A percentile compares a stretch with the other conserved stretches of the same genome.
These are phyloP conservation scores for Notoglanidium macrostoma DNA, from an alignment of 2,797 vertebrate genomes.

Conservation along the genomic window DNA sequence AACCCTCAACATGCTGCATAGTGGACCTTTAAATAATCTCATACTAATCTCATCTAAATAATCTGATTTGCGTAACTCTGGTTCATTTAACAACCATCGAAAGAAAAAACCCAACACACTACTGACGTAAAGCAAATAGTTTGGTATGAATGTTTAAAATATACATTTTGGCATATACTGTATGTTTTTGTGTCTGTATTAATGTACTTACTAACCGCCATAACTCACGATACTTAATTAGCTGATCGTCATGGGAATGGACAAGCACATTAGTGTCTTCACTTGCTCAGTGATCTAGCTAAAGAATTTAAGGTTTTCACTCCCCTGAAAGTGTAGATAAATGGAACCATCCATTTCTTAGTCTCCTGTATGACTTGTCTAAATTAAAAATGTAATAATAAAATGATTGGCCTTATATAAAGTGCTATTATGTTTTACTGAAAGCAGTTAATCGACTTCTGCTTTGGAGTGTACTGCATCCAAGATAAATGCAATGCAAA, in stretches of 20 bases:
- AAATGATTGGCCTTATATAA: neutral
- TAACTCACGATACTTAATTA: neutral
- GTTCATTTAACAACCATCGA: neutral
- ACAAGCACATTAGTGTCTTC: neutral
- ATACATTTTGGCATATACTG: neutral
- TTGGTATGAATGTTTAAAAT: neutral
- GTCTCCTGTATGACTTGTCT: neutral
- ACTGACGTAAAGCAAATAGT: neutral
- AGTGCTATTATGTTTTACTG: neutral
- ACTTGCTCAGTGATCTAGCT: neutral
- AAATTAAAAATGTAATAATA: neutral
- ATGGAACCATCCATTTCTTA: neutral
- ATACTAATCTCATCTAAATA: too few species aligned
- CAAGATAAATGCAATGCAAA: conserved; percentile 39
- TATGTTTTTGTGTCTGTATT: neutral
- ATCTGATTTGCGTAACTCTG: neutral
- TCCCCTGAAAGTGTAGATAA: neutral
- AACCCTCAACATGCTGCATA: too few species aligned
- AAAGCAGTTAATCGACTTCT: neutral
- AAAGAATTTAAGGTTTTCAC: neutral
- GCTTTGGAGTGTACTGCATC: conserved; percentile 29
- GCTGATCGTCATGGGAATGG: neutral
- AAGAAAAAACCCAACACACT: neutral
- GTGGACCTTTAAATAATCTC: neutral
- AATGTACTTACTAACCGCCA: neutral